These are phyloP conservation scores for Epinephelus cyanopodus DNA, from an alignment of 2,113 vertebrate species.

Conservation along the genomic window DNA sequence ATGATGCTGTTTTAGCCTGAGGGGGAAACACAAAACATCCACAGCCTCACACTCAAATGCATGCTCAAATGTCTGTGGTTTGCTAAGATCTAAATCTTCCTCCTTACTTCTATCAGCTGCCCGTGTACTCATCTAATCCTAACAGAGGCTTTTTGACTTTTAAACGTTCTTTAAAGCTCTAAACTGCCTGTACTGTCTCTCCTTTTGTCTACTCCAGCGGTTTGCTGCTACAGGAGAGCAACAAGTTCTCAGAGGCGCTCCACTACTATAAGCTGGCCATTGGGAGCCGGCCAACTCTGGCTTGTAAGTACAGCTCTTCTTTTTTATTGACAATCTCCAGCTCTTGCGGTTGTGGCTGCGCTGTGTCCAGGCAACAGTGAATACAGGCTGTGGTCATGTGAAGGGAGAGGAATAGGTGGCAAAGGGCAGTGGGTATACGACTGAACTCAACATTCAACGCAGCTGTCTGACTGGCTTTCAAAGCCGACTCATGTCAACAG, in stretches of 20 bases:
- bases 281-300: conserved; percentile 96
- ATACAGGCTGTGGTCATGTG: conserved; percentile 60
- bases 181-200: conserved; percentile 4
- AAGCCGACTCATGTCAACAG: conserved; percentile 45
- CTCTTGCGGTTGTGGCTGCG: conserved; percentile 64
- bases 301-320: conserved; percentile 92
- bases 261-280: conserved; percentile 99
- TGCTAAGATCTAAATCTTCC: conserved; percentile 30
- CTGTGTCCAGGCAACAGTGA: conserved; percentile 77
- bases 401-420: conserved; percentile 55
- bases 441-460: conserved; percentile 54
- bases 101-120: conserved; percentile 25
- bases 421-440: conserved; percentile 63
- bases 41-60: conserved; percentile 45
- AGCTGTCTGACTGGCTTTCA: conserved; percentile 42
- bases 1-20: conserved; percentile 54
- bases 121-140: conserved; percentile 25
- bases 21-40: conserved; percentile 33
- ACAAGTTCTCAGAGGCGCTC: conserved; percentile 95
- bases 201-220: conserved; percentile 85
- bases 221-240: conserved; percentile 97
- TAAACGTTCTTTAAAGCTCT: conserved; percentile 19
- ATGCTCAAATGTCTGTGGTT: conserved; percentile 40
- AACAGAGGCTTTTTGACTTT: conserved; percentile 4
- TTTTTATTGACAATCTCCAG: conserved; percentile 77